Base-by-base conservation (phyloP, 2,888 invertebrate species). In the Nomada goodeniana region DNA sequence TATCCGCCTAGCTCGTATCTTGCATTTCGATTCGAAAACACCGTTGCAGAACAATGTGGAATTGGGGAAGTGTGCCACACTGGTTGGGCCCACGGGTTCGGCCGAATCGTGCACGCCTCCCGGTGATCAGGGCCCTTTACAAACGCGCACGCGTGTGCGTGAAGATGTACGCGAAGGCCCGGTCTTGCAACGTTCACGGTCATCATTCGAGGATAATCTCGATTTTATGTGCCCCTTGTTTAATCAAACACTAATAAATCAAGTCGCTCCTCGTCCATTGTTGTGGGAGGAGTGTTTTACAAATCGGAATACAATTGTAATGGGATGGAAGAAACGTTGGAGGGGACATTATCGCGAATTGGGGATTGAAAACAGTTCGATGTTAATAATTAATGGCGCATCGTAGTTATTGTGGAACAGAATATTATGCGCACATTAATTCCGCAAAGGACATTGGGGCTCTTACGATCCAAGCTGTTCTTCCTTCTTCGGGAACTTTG, bases 31-130 rank as follows among this genome's bases (percentile, higher is more conserved):
- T 72, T 44, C 61, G 57, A 68, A 53, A 69, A 68, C 57, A 74
- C 55, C 63, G 55, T 47, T 18, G 59, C 26, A 11, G 69, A 84
- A 80, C 80, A 84, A 84, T 79, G 80, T 57, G 76, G 69, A 84
- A 76, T 84, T 83, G 74, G 76, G 74, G 70, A 83, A 84, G 80
- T 84, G 80, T 84, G 84, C 79, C 83, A 77, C 67, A 57, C 60
- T 60, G 68, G 73, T 75, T 53, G 70, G 74, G 57, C 11, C 57
- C 63, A 53, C 23, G 50, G 47, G 26, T 36, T 76, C 23, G 57
- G 50, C 23, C 59, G 65, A 42, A 70, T 64, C 26, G 60, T 72
- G 23, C 63, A 75, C 79, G 71, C 75, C 75, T 72, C 29, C 20
- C 63, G 36, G 15, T 57, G 71, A 81, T 78, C 68, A 67, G 59